Conservation (phyloP, 1,140 invertebrate species). For the Drosophila sulfurigaster region DNA sequence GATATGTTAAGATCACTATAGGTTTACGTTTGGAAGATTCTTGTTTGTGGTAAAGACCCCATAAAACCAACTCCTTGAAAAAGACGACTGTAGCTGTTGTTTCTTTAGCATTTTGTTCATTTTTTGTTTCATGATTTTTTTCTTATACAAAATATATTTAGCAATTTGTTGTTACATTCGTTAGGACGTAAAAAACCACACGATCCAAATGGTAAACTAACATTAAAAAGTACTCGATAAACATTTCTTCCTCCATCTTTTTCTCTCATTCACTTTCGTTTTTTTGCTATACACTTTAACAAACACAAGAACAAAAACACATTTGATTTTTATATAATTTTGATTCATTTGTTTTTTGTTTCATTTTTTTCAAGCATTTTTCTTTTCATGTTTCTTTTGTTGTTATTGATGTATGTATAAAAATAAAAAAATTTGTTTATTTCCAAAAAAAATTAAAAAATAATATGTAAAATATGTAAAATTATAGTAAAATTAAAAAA, state of each 20-base stretch:
- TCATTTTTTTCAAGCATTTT: slow-evolving; percentile 17
- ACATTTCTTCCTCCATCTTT: neutral
- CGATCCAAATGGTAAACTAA: slow-evolving; percentile 55
- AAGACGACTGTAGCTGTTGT: neutral
- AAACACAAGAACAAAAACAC: slow-evolving; percentile 25
- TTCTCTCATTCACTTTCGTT: neutral
- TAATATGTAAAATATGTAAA: slow-evolving; percentile 39
- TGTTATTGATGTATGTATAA: slow-evolving; percentile 57
- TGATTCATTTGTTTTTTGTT: slow-evolving; percentile 22
- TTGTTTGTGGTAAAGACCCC: neutral
- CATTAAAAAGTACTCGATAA: slow-evolving; percentile 43
- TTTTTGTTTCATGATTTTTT: slow-evolving; percentile 23
- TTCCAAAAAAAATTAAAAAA: slow-evolving; percentile 49
- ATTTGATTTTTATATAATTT: slow-evolving; percentile 30
- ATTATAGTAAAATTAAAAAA: slow-evolving; percentile 55
- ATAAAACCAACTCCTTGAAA: slow-evolving; percentile 5
- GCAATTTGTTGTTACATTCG: slow-evolving; percentile 58
- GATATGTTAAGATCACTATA: neutral
- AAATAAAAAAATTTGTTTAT: slow-evolving; percentile 73
- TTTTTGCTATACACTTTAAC: slow-evolving; percentile 10
- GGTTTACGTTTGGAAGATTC: neutral
- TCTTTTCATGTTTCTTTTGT: slow-evolving; percentile 9
- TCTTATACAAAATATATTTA: slow-evolving; percentile 72
- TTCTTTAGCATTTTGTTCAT: neutral
- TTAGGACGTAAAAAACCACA: slow-evolving; percentile 71